Percentiles rank a stretch among this genome's conserved stretches.
Evolutionary conservation across 2,113 vertebrate genomes (phyloP).

Genomic region (Nycticorax nycticorax): DNA sequence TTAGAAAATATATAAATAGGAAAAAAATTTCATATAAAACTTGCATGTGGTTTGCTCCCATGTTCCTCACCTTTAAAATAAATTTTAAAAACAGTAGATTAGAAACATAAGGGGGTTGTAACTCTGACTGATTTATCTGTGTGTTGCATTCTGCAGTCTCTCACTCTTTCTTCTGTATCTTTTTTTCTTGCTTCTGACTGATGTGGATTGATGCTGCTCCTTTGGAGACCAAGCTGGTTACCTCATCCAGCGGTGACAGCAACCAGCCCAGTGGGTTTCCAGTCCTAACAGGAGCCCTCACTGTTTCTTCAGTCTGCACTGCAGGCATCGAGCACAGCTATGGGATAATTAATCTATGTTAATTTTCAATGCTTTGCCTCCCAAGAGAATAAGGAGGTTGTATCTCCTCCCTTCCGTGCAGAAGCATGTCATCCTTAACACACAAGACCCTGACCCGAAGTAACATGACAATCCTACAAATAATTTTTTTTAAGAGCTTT

Average conservation of each 20-base stretch:
- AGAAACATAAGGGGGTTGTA: background rate
- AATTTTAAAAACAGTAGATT: background rate
- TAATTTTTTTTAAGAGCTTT: background rate
- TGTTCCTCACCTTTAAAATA: background rate
- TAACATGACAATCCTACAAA: background rate
- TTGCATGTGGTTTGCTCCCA: background rate
- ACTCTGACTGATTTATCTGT: background rate
- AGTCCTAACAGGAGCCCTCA: background rate
- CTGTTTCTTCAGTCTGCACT: background rate
- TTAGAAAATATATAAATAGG: background rate
- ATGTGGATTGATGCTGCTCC: background rate
- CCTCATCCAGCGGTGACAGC: background rate
- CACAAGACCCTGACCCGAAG: background rate
- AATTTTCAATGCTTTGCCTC: background rate
- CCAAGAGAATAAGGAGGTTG: background rate
- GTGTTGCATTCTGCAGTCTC: background rate
- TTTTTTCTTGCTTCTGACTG: background rate
- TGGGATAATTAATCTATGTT: background rate
- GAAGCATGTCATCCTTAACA: rapidly evolving
- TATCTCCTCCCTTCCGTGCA: background rate
- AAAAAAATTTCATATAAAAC: background rate
- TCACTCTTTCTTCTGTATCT: background rate
- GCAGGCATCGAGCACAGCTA: background rate
- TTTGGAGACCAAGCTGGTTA: background rate
- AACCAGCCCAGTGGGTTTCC: background rate